Base-by-base conservation (phyloP, 1,140 invertebrate genomes). In the Proctacanthus coquilletti region DNA sequence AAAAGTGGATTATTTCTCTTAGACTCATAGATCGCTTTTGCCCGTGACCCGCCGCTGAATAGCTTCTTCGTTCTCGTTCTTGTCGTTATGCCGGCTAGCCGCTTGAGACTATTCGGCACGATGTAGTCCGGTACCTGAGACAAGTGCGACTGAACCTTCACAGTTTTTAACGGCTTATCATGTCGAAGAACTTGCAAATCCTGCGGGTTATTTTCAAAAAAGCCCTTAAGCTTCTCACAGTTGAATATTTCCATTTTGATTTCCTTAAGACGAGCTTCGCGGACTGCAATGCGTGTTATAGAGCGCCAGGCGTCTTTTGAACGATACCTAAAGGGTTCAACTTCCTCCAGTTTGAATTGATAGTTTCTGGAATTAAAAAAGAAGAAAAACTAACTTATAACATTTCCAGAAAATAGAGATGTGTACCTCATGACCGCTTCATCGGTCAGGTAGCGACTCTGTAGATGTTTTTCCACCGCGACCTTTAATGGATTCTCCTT, bases 41-140 rank as follows among this genome's bases (percentile, higher is more conserved):
- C 37, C 41, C 27, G 45, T 19, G 2, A 42, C 2, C 45, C 34
- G 18, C 35, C 34, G 39, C 45, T 58, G 45, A 65, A 56, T 35
- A 55, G 42, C 45, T 66, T 69, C 15, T 55, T 53, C 36, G 50
- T 61, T 4, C 51, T 51, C 49, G 49, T 49, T n/a, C 35, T 29
- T 13, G 56, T 60, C 5, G 53, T 50, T 13, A 70, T 62, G 2
- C 66, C 63, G 1, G 69, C 64, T 0, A 75, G 48, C 44, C 69
- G 67, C 47, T 76, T 79, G 13, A 91, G 60, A 0, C 81, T 75
- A 3, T 72, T 66, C 1, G 86, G 86, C 2, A 93, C 68, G 47
- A 97, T 80, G 56, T 98, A 98, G 23, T 95, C 89, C 0, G 94
- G 93, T 3, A 98, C 84, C 59, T 97, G 76, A 43, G 83, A 75